Base-by-base conservation (phyloP, 2,888 invertebrate species). In the Kuschelorhynchus macadamiae region DNA sequence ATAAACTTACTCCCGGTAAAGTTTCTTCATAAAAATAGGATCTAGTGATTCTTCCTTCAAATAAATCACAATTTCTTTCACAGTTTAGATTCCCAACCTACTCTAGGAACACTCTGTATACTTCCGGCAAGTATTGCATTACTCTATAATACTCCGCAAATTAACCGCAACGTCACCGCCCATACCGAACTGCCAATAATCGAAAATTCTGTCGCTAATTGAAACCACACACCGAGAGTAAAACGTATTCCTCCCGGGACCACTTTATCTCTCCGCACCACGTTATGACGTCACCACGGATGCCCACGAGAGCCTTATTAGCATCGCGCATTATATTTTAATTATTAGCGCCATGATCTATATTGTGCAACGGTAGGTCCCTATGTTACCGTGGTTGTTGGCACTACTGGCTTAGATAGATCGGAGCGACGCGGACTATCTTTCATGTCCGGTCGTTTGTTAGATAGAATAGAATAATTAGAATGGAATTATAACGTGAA, bases 161-260 rank as follows among this genome's bases (percentile, higher is more conserved):
- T n/a, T n/a, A n/a, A 36, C 12, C 36, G 11, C 11, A 36, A 36
- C 11, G 36, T 11, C 4, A 36, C 11, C 9, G 12, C 11, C 36
- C 36, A 36, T 36, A 36, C 36, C 11, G 7, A 36, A 36, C 9
- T 12, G 36, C 20, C 52, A 41, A 32, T 32, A 16, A 30, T 62
- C 52, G 18, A 39, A 52, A 42, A n/a, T 42, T 44, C 32, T 44
- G 42, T n/a, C 18, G 2, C 18, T 25, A 52, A 62, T 62, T 52
- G 44, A 52, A 50, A 62, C 62, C 62, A 44, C 25, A 53, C 20
- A 50, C 33, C 44, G 32, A 53, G n/a, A n/a, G 52, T 52, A 44
- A 55, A 55, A 64, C 56, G 42, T 44, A 53, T 62, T 64, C 49
- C 63, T 46, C 63, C 25, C 33, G 56, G 39, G 63, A 16, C 36